phyloP scores from a whole-genome alignment of 1,140 invertebrate genomes.

The Drosophila saltans region DNA sequence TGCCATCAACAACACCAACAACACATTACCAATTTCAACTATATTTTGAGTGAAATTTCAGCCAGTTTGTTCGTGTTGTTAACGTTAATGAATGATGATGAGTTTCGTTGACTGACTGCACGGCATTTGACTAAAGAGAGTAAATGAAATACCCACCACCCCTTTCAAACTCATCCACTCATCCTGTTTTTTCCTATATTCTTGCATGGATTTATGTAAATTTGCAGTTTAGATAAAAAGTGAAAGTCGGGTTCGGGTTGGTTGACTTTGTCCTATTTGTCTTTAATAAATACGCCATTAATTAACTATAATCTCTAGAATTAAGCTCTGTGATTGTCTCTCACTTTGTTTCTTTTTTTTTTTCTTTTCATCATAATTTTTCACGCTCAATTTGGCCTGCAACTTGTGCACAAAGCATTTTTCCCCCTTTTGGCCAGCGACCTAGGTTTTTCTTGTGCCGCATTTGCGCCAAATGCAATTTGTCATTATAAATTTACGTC shows the following conservation, averaged over 20 bases:
- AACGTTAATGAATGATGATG: slow-evolving; percentile 27
- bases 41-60: slow-evolving; percentile 59
- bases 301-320: slow-evolving; percentile 40
- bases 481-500: slow-evolving; percentile 82
- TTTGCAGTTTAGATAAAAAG: not conserved
- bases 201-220: slow-evolving; percentile 5
- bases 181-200: not conserved
- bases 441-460: slow-evolving; percentile 51
- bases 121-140: not conserved
- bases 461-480: slow-evolving; percentile 78
- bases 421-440: slow-evolving; percentile 8
- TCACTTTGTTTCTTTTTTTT: slow-evolving; percentile 21
- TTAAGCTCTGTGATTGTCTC: slow-evolving; percentile 65
- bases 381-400: slow-evolving; percentile 71
- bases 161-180: not conserved
- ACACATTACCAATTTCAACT: slow-evolving; percentile 14
- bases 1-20: slow-evolving; percentile 29
- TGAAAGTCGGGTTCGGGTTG: slow-evolving; percentile 17
- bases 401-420: slow-evolving; percentile 19
- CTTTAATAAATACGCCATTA: slow-evolving; percentile 33
- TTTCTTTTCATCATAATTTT: slow-evolving; percentile 73
- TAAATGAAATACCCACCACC: not conserved
- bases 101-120: slow-evolving; percentile 33
- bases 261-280: slow-evolving; percentile 37
- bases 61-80: slow-evolving; percentile 46